Evolutionary conservation across 2,113 vertebrate genomes (phyloP).

Genomic region (Carettochelys insculpta): DNA sequence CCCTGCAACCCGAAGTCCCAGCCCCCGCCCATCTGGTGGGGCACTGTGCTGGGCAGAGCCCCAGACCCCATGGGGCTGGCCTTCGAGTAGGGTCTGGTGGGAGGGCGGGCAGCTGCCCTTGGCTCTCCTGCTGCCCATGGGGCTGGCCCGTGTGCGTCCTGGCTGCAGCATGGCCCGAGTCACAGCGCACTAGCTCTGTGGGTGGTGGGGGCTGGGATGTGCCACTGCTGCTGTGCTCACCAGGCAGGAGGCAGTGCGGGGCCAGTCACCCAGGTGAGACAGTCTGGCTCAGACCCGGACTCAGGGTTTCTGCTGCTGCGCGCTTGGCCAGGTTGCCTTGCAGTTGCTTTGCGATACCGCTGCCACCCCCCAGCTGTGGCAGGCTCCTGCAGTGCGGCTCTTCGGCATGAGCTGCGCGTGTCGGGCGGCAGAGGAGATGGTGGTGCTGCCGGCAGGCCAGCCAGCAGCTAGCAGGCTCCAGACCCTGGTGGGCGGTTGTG

Average conservation of each 20-base stretch:
- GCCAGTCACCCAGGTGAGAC: no score
- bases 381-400: not conserved
- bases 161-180: no score
- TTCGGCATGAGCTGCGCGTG: no score
- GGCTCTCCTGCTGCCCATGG: no score
- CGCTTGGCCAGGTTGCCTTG: not conserved
- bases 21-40: not conserved
- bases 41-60: not conserved
- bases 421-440: not conserved
- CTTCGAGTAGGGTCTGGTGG: not conserved
- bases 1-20: not conserved
- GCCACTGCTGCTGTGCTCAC: no score
- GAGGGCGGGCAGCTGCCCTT: not conserved
- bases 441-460: not conserved
- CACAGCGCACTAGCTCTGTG: not conserved
- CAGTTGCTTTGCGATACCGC: not conserved
- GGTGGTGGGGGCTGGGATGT: no score
- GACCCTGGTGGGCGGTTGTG: not conserved
- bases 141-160: rapidly evolving
- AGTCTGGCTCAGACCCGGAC: no score
- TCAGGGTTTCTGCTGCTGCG: no score
- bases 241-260: not conserved
- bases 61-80: no score
- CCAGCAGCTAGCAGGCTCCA: not conserved
- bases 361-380: no score